Evolutionary conservation across 2,113 vertebrate genomes (phyloP), one percentile per base, ranked within the genome.

Genomic region (Austrofundulus limnaeus): DNA sequence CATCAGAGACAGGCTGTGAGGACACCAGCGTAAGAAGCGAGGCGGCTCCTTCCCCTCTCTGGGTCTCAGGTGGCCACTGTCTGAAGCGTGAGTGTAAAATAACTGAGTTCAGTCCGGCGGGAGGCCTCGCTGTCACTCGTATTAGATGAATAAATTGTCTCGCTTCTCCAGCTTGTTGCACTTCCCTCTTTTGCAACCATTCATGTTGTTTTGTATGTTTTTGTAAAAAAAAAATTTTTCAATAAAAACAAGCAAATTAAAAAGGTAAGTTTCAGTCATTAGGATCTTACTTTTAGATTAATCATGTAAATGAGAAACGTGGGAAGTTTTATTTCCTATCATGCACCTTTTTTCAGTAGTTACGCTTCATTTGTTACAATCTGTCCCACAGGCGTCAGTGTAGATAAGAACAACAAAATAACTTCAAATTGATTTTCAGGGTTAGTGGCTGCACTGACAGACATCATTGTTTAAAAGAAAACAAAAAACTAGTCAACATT

Each of bases 141-240:
- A 49, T 61, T 49, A 61, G 37, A 43, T 63, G 48, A 43, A 62
- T 23, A 47, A 62, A 51, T 15, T 28, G 61, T 28, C 23, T 52
- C 61, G 38, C 28, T 20, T 47, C 57, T 31, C 13, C 19, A 20
- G 28, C 28, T n/a, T 5, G 19, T 20, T 34, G 25, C n/a, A n/a
- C 13, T 46, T 60, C 2, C n/a, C 11, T 13, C 28, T 20, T n/a
- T 47, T 16, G 17, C 14, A 46, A 46, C 17, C 13, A 21, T 46
- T 41, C 10, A 20, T 59, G 1, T 21, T 19, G 10, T 19, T 3
- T 10, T 39, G 16, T 5, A n/a, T n/a, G n/a, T n/a, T n/a, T n/a
- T n/a, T n/a, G n/a, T n/a, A n/a, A n/a, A n/a, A n/a, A n/a, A n/a
- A n/a, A n/a, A n/a, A n/a, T n/a, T n/a, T n/a, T n/a, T n/a, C n/a